These are phyloP conservation scores for Colletes gigas DNA, from an alignment of 1,140 invertebrate genomes.

Conservation along the genomic window DNA sequence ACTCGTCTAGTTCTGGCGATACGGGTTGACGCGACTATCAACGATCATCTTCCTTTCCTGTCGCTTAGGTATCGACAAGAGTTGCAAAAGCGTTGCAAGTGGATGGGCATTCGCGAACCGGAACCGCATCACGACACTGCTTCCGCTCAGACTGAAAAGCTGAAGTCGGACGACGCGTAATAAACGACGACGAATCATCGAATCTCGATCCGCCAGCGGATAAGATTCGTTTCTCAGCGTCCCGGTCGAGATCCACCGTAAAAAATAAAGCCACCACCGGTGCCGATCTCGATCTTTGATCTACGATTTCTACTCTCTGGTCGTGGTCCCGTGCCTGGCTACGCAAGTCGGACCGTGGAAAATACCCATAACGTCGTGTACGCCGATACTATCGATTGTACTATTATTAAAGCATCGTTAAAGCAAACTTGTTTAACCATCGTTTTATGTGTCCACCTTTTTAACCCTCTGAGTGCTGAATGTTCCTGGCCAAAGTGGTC, in stretches of 20 bases:
- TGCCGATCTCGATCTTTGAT: slow-evolving; percentile 41
- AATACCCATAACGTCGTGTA: background rate
- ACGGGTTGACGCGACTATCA: background rate
- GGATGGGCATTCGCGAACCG: slow-evolving; percentile 86
- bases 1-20: too few relatives aligned
- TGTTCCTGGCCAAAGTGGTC: too few relatives aligned
- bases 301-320: too few relatives aligned
- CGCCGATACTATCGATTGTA: slow-evolving; percentile 10
- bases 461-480: too few relatives aligned
- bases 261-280: slow-evolving; percentile 56
- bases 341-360: background rate
- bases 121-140: slow-evolving; percentile 58
- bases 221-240: background rate
- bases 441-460: background rate
- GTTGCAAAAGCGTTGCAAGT: slow-evolving; percentile 86
- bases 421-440: background rate
- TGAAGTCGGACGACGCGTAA: slow-evolving; percentile 76
- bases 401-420: slow-evolving; percentile 26
- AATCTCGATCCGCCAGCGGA: background rate
- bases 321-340: too few relatives aligned
- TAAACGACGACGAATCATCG: background rate
- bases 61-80: slow-evolving; percentile 82
- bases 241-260: slow-evolving; percentile 19
- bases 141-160: slow-evolving; percentile 75
- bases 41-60: background rate